Conservation (phyloP, 2,888 invertebrate species). For the Lepas anatifera region DNA sequence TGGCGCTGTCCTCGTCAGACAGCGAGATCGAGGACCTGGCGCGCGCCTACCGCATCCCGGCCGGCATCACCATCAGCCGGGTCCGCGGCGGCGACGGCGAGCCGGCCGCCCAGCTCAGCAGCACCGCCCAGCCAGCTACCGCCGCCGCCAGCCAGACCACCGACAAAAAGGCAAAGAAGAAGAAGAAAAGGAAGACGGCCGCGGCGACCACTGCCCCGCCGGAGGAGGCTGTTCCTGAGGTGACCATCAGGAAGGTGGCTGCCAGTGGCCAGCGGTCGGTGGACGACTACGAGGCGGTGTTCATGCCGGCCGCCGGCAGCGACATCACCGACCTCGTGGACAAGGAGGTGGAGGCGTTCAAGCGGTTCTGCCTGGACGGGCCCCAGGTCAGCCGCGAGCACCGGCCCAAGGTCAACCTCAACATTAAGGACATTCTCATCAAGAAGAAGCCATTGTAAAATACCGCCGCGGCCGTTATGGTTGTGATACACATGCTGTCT, state of each 20-base stretch:
- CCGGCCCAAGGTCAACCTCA: slow-evolving; percentile 54
- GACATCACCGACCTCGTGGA: slow-evolving; percentile 26
- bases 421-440: slow-evolving; percentile 61
- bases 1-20: slow-evolving; percentile 6
- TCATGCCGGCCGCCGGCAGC: slow-evolving; percentile 9
- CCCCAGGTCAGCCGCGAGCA: slow-evolving; percentile 63
- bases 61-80: slow-evolving; percentile 66
- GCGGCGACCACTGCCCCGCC: slow-evolving; percentile 27
- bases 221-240: slow-evolving; percentile 24
- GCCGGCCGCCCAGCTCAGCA: background rate
- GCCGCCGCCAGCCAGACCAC: background rate
- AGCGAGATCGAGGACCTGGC: slow-evolving; percentile 21
- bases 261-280: slow-evolving; percentile 16
- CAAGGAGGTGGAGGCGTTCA: slow-evolving; percentile 70
- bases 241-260: slow-evolving; percentile 24
- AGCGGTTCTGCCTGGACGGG: slow-evolving; percentile 72
- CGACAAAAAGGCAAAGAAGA: slow-evolving; percentile 17
- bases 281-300: slow-evolving; percentile 6
- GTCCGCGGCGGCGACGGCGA: slow-evolving; percentile 34
- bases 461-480: too few relatives aligned
- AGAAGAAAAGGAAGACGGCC: slow-evolving; percentile 27
- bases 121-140: background rate
- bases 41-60: slow-evolving; percentile 42
- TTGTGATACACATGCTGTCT: slow-evolving; percentile 5
- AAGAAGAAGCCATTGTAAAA: slow-evolving; percentile 42